phyloP scores from a whole-genome alignment of 2,797 vertebrate species.

The Lutra lutra region DNA sequence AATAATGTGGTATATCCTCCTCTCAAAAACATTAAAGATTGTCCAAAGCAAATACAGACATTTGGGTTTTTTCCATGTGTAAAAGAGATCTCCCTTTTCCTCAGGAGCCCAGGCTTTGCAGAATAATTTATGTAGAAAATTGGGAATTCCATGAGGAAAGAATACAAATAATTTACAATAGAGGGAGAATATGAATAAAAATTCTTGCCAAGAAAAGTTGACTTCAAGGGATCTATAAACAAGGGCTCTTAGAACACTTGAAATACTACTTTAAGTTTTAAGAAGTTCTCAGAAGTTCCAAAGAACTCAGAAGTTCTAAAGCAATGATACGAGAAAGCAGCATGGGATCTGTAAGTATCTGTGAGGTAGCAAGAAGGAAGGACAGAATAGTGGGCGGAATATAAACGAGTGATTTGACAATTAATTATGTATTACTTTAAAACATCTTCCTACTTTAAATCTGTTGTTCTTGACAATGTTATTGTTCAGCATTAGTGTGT shows the following conservation, averaged over 20 bases:
- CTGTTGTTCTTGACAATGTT: background rate
- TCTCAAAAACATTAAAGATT: background rate
- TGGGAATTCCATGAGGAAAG: background rate
- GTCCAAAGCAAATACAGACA: constrained; percentile 19
- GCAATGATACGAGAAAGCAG: background rate
- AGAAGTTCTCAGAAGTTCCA: constrained; percentile 7
- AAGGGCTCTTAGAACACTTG: background rate
- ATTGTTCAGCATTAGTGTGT: background rate
- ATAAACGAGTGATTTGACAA: background rate
- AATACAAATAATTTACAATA: constrained; percentile 35
- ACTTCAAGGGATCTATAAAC: constrained; percentile 34
- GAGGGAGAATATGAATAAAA: constrained; percentile 14
- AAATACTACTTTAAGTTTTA: constrained; percentile 27
- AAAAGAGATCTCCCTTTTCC: constrained; percentile 44
- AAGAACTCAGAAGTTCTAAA: constrained; percentile 43
- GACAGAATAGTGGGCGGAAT: background rate
- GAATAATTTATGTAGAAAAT: constrained; percentile 55
- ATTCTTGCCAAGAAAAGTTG: constrained; percentile 50
- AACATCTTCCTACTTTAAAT: background rate
- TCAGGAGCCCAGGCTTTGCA: background rate
- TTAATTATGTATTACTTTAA: background rate
- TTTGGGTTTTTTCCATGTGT: background rate
- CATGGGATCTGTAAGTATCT: background rate
- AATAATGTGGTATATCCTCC: background rate
- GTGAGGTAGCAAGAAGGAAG: background rate